Percentiles rank a stretch among this genome's conserved stretches.
Evolutionary conservation across 2,113 vertebrate species (phyloP).

Genomic region (Mobula hypostoma): DNA sequence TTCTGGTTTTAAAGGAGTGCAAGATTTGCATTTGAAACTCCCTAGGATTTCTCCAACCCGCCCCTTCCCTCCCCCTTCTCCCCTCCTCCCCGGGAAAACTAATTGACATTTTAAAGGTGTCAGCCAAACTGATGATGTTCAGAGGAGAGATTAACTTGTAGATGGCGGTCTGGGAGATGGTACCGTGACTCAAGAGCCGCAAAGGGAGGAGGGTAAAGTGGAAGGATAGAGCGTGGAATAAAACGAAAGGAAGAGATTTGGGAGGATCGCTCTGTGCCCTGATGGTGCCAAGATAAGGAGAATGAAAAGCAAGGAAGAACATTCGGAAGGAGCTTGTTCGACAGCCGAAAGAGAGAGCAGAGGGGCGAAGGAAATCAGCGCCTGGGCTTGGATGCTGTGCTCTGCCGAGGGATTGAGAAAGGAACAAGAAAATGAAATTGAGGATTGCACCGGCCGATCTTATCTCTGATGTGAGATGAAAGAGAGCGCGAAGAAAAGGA

Average conservation of each 20-base stretch:
- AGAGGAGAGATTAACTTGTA: constrained; percentile 21
- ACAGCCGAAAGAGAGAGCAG: not conserved
- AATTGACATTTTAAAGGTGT: constrained; percentile 18
- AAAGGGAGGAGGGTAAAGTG: not conserved
- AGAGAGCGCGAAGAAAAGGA: not conserved
- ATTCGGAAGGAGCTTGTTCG: not conserved
- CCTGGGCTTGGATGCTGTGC: not conserved
- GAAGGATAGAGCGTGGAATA: too few species aligned
- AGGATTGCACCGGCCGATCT: not conserved
- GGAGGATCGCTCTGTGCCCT: not conserved
- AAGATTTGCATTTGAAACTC: constrained; percentile 19
- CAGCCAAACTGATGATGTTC: constrained; percentile 5
- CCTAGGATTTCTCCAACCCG: not conserved
- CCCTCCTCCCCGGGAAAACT: not conserved
- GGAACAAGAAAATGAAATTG: not conserved
- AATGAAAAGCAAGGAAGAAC: not conserved
- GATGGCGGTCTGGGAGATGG: not conserved
- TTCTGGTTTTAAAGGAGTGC: not conserved
- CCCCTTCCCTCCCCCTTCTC: not conserved
- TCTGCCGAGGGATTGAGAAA: not conserved
- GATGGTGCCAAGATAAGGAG: not conserved
- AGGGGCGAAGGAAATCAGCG: not conserved
- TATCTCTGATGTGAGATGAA: not conserved
- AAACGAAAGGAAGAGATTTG: not conserved
- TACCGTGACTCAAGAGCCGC: not conserved